Evolutionary conservation across 2,888 invertebrate genomes (phyloP).

Genomic region (Achlya flavicornis): DNA sequence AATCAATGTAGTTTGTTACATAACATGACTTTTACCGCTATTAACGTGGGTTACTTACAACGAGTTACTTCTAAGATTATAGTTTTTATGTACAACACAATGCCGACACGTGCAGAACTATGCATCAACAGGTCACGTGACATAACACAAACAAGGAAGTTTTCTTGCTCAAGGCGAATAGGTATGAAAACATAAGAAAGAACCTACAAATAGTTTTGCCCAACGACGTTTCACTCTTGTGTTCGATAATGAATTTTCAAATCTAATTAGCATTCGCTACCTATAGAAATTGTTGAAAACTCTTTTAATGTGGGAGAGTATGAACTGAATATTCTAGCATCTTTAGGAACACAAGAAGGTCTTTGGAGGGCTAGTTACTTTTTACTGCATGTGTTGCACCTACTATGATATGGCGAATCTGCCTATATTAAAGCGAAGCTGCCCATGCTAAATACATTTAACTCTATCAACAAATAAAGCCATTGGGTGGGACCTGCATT

Average conservation of each 20-base stretch:
- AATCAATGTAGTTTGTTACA: too few relatives aligned
- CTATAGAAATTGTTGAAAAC: too few relatives aligned
- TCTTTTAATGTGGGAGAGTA: too few relatives aligned
- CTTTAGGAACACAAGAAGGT: too few relatives aligned
- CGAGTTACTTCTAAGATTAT: not conserved
- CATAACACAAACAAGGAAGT: slow-evolving; percentile 43
- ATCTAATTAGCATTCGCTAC: not conserved
- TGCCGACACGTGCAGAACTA: slow-evolving; percentile 31
- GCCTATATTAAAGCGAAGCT: too few relatives aligned
- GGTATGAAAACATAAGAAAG: slow-evolving; percentile 20
- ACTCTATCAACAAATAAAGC: too few relatives aligned
- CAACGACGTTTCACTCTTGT: not conserved
- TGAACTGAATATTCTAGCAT: too few relatives aligned
- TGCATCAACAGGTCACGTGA: slow-evolving; percentile 34
- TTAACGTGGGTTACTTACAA: not conserved
- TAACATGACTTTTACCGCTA: not conserved
- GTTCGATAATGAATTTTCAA: not conserved
- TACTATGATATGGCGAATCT: too few relatives aligned
- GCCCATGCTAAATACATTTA: too few relatives aligned
- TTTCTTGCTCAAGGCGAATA: slow-evolving; percentile 34
- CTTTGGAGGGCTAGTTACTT: too few relatives aligned
- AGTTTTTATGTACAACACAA: not conserved
- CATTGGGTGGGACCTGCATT: too few relatives aligned
- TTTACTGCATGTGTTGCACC: too few relatives aligned
- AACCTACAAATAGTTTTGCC: slow-evolving; percentile 17